phyloP scores from a whole-genome alignment of 2,888 invertebrate species.

The Nymphalis urticae region DNA sequence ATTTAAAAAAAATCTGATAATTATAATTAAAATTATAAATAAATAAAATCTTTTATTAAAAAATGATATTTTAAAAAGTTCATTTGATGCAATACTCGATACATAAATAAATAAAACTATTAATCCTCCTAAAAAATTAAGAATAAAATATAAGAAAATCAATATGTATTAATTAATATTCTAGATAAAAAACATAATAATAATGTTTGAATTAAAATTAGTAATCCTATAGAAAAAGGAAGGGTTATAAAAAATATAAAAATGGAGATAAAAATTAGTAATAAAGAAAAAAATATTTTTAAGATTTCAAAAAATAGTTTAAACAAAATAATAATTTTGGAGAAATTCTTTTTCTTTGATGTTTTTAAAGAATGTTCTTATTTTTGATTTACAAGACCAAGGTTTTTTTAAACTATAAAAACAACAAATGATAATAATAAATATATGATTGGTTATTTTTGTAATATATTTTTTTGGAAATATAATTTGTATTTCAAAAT shows the following conservation, averaged over 20 bases:
- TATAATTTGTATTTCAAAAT: constrained; percentile 80
- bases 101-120: too few relatives aligned
- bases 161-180: constrained; percentile 74
- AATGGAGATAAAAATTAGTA: too few relatives aligned
- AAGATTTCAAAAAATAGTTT: constrained; percentile 83
- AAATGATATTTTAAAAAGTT: too few relatives aligned
- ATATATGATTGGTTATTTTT: constrained; percentile 66
- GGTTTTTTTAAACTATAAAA: constrained; percentile 85
- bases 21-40: too few relatives aligned
- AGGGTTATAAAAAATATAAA: constrained; percentile 6
- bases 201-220: too few relatives aligned
- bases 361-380: constrained; percentile 82
- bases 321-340: constrained; percentile 86
- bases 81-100: too few relatives aligned
- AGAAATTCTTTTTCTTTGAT: constrained; percentile 81
- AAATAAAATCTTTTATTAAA: too few relatives aligned
- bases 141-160: constrained; percentile 84
- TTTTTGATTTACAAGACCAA: constrained; percentile 87
- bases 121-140: constrained; percentile 83
- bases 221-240: too few relatives aligned
- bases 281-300: constrained; percentile 67
- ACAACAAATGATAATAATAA: constrained; percentile 70
- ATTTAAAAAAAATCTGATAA: too few relatives aligned
- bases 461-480: constrained; percentile 64
- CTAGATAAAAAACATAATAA: constrained; percentile 73